These are phyloP conservation scores for Antedon bifida DNA, from an alignment of 35 echinoderm and acorn worm species.

Conservation along the genomic window DNA sequence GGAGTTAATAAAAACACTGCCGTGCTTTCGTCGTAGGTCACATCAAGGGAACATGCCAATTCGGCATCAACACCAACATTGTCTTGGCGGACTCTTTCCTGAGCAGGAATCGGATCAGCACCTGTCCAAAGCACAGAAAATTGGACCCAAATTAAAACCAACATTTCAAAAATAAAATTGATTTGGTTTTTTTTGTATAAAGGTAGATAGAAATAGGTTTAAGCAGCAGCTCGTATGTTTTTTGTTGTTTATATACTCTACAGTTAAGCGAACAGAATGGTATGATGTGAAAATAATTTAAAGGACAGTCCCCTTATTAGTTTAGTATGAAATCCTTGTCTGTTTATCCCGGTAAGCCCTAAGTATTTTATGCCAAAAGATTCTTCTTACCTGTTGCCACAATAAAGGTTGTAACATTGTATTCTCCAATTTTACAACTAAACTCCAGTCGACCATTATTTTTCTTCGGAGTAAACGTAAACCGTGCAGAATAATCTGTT, in stretches of 20 bases:
- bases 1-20: background rate
- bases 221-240: too few species aligned
- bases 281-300: too few species aligned
- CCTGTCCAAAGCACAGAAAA: background rate
- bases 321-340: too few species aligned
- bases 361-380: too few species aligned
- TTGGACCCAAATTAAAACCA: too few species aligned
- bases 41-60: background rate
- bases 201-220: too few species aligned
- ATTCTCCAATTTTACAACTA: background rate
- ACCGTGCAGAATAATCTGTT: background rate
- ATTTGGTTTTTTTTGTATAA: too few species aligned
- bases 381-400: background rate
- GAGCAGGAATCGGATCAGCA: background rate
- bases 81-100: background rate
- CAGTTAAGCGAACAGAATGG: too few species aligned
- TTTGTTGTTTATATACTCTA: too few species aligned
- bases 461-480: background rate
- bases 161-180: background rate
- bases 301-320: too few species aligned
- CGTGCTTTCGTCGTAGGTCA: too few species aligned
- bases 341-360: too few species aligned
- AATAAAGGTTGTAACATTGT: background rate
- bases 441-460: background rate
- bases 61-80: background rate